Conservation (phyloP, 2,797 vertebrate species). For the Hippocampus kuda region DNA sequence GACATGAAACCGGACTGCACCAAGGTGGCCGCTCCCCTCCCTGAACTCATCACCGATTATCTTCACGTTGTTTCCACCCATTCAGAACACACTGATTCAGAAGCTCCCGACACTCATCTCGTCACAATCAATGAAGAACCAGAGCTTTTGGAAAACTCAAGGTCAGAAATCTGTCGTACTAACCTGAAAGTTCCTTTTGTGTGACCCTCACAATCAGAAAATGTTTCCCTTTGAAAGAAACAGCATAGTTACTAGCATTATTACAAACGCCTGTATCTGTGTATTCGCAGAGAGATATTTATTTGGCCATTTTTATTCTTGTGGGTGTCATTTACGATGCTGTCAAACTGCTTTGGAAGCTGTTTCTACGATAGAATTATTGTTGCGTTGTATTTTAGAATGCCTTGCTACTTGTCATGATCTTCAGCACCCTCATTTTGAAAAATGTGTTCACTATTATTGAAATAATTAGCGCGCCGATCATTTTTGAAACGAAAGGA, state of each 20-base stretch:
- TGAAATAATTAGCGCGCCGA: neutral
- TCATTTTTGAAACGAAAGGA: too few species aligned
- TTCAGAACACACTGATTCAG: slow-evolving; percentile 8
- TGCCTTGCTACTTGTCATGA: neutral
- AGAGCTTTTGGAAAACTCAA: slow-evolving; percentile 11
- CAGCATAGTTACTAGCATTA: too few species aligned
- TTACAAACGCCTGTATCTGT: too few species aligned
- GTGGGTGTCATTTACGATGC: too few species aligned
- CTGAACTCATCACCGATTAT: slow-evolving; percentile 18
- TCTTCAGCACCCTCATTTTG: neutral
- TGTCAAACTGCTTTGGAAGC: too few species aligned
- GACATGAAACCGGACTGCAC: slow-evolving; percentile 31
- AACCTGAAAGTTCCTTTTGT: too few species aligned
- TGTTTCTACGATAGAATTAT: neutral
- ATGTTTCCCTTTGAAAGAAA: neutral
- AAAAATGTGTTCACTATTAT: neutral
- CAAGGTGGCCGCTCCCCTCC: slow-evolving; percentile 39
- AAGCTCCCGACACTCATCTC: slow-evolving; percentile 6
- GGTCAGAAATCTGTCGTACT: slow-evolving; percentile 31
- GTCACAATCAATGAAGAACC: slow-evolving; percentile 5
- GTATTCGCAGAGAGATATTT: too few species aligned
- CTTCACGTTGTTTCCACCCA: slow-evolving; percentile 7
- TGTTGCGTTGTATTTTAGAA: neutral
- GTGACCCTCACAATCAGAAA: too few species aligned
- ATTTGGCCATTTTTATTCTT: neutral